These are phyloP conservation scores for Timandra comae DNA, from an alignment of 2,888 invertebrate species.

Conservation along the genomic window DNA sequence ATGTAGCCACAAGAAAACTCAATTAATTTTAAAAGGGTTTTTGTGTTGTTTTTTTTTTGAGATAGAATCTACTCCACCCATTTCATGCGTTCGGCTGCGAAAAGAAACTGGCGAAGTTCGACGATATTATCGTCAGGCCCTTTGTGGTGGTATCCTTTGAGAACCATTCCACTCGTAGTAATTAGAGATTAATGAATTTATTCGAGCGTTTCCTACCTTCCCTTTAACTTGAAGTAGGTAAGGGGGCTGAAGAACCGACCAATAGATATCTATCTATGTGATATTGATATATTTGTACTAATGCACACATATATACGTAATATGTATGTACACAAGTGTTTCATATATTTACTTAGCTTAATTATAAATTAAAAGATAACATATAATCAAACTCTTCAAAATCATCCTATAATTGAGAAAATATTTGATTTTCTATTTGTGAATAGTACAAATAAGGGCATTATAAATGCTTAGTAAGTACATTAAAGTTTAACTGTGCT, in stretches of 20 bases:
- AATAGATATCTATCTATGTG: no score
- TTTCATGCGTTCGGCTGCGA: slow-evolving; percentile 34
- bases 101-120: slow-evolving; percentile 55
- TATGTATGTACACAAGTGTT: no score
- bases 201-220: slow-evolving; percentile 22
- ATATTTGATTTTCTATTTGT: slow-evolving; percentile 9
- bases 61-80: slow-evolving; percentile 38
- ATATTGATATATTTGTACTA: no score
- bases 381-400: no score
- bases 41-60: slow-evolving; percentile 71
- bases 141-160: slow-evolving; percentile 57
- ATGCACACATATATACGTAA: no score
- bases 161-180: slow-evolving; percentile 50
- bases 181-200: slow-evolving; percentile 68
- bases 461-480: background rate
- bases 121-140: slow-evolving; percentile 51
- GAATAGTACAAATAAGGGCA: slow-evolving; percentile 6
- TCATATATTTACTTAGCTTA: no score
- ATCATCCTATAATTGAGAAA: slow-evolving; percentile 17
- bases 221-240: slow-evolving; percentile 2
- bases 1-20: slow-evolving; percentile 76
- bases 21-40: slow-evolving; percentile 78
- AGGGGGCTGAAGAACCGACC: slow-evolving; percentile 4
- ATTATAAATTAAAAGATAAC: no score
- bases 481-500: slow-evolving; percentile 9